Conservation (phyloP, 2,113 vertebrate species). For the Tonatia bakeri region DNA sequence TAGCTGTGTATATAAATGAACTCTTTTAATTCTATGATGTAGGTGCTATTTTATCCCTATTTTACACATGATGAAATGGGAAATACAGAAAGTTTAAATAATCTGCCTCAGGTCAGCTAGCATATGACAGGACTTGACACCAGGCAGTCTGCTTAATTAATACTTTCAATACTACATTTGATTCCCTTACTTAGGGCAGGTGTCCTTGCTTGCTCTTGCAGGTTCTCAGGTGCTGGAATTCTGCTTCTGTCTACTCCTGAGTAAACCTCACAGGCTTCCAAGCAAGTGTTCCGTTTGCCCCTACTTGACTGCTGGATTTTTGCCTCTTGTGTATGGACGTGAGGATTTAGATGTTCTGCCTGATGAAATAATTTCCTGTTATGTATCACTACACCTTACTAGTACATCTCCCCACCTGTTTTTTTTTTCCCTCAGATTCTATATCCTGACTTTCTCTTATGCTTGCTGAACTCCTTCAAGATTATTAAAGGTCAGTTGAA, state of each 20-base stretch:
- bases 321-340: not conserved
- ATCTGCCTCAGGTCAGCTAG: not conserved
- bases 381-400: not conserved
- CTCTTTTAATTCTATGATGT: not conserved
- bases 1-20: not conserved
- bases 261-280: not conserved
- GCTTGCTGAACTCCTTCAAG: not conserved
- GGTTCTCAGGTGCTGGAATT: not conserved
- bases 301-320: not conserved
- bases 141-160: not conserved
- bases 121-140: not conserved
- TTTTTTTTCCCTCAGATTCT: not conserved
- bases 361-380: not conserved
- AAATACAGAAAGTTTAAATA: constrained; percentile 5
- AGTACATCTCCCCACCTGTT: not conserved
- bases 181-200: not conserved
- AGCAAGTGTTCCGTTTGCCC: not conserved
- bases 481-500: not conserved
- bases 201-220: not conserved
- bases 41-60: constrained; percentile 1
- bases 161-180: not conserved
- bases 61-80: constrained; percentile 26
- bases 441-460: not conserved
- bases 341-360: not conserved
- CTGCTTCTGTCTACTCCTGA: not conserved